Evolutionary conservation across 2,888 invertebrate species (phyloP), one percentile per base, ranked within the genome.

Genomic region (Mythimna impura): DNA sequence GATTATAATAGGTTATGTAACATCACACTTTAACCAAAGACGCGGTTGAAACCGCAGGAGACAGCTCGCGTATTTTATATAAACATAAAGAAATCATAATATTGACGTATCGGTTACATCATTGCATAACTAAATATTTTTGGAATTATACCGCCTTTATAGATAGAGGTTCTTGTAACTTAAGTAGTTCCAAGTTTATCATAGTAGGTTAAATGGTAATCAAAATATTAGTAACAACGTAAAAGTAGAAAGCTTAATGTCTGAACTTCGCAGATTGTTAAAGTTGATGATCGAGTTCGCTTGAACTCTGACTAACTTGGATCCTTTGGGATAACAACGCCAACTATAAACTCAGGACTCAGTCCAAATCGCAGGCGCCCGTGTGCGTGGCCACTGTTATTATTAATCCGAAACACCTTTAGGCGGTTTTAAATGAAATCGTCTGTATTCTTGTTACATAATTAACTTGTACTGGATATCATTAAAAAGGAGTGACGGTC

Each of bases 241-340:
- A 87, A 90, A 90, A 91, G 89, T 80, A 86, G 87, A 86, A 83
- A 88, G 88, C 89, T 89, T 89, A 89, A 91, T 87, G 88, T 87
- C 82, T 88, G 87, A 92, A 93, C 86, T 93, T 93, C 73, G 83
- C 87, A 88, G 90, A 88, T 91, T 85, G 90, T 92, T 92, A 91
- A 91, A 92, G 91, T 93, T 91, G 90, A 91, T 90, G 91, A 92
- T 91, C 89, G 87, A 91, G 91, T 93, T 93, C 82, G 87, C 89
- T 91, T 88, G 81, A 88, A 89, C 89, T 89, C 89, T 73, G 81
- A 84, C 85, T 80, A 91, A 91, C 90, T 92, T 91, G 78, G 82
- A 89, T 92, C 93, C 93, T 90, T 91, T 88, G 91, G 89, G 92
- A 89, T 91, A 91, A 92, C 91, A 92, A 91, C 88, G 88, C 89